Evolutionary conservation across 2,113 vertebrate genomes (phyloP).

Genomic region (Papio anubis): DNA sequence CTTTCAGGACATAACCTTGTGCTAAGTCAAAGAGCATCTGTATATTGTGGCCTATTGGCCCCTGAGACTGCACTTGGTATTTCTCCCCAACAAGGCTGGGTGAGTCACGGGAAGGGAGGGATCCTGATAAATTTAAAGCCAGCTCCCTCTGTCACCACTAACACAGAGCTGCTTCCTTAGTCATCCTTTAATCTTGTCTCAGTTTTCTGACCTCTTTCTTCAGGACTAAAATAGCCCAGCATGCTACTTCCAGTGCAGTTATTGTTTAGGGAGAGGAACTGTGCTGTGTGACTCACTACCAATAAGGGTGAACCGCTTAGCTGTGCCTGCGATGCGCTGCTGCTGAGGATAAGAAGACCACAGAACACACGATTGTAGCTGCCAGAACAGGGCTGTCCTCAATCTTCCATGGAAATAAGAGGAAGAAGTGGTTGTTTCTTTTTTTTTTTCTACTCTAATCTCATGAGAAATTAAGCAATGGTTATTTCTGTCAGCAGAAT

Average conservation of each 20-base stretch:
- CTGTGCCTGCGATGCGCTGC: neutral
- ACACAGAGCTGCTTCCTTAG: constrained; percentile 25
- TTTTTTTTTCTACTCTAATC: too few relatives aligned
- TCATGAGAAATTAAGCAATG: neutral
- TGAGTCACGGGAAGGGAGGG: constrained; percentile 7
- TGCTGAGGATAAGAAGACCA: neutral
- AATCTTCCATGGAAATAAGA: neutral
- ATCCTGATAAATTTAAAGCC: constrained; percentile 5
- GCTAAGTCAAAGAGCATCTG: neutral
- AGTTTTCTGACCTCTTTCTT: constrained; percentile 63
- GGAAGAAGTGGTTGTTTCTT: neutral
- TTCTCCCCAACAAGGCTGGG: neutral
- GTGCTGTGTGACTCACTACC: constrained; percentile 33
- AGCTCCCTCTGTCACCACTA: neutral
- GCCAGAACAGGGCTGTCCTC: neutral
- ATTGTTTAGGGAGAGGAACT: constrained; percentile 41
- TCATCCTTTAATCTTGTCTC: constrained; percentile 44
- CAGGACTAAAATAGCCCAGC: constrained; percentile 60
- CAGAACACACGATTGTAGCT: neutral
- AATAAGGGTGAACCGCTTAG: neutral
- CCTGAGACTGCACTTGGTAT: neutral
- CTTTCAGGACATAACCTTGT: neutral
- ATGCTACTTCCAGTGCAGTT: neutral
- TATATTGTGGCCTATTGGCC: neutral
- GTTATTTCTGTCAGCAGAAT: neutral